These are phyloP conservation scores for Tautogolabrus adspersus DNA, from an alignment of 2,113 vertebrate genomes.

Conservation along the genomic window DNA sequence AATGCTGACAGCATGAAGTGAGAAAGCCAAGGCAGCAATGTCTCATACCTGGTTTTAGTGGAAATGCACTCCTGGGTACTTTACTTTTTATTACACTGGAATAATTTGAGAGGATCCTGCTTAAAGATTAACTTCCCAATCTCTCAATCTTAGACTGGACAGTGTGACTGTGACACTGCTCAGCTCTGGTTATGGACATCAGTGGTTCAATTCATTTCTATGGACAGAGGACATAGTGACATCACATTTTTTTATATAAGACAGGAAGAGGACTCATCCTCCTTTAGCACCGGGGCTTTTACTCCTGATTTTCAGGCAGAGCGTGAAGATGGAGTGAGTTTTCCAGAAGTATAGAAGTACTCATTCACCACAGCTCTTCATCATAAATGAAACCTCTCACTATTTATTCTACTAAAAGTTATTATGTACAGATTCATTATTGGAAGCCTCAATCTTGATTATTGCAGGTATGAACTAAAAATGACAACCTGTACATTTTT, in stretches of 20 bases:
- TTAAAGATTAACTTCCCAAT: constrained; percentile 44
- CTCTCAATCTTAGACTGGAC: constrained; percentile 49
- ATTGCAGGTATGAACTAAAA: not conserved
- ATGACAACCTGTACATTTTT: not conserved
- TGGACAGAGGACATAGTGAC: constrained; percentile 5
- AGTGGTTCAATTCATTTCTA: constrained; percentile 14
- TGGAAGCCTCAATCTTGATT: not conserved
- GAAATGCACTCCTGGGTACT: constrained; percentile 51
- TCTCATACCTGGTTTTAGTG: constrained; percentile 58
- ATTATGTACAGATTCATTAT: not conserved
- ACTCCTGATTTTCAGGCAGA: constrained; percentile 26
- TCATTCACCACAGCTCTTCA: constrained; percentile 9
- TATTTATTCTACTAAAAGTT: constrained; percentile 16
- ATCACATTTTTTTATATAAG: constrained; percentile 27
- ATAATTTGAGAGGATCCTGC: constrained; percentile 56
- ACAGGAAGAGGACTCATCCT: not conserved
- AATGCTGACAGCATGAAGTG: constrained; percentile 62
- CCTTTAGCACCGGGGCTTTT: constrained; percentile 19
- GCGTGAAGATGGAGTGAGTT: constrained; percentile 33
- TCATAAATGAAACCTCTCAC: not conserved
- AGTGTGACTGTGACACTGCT: constrained; percentile 21
- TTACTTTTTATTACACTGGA: constrained; percentile 60
- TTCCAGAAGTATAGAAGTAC: constrained; percentile 13
- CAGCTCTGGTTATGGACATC: constrained; percentile 45
- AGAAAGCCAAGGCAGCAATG: constrained; percentile 58